These are phyloP conservation scores for Anastatus disparis DNA, from an alignment of 1,140 invertebrate species.

Conservation along the genomic window DNA sequence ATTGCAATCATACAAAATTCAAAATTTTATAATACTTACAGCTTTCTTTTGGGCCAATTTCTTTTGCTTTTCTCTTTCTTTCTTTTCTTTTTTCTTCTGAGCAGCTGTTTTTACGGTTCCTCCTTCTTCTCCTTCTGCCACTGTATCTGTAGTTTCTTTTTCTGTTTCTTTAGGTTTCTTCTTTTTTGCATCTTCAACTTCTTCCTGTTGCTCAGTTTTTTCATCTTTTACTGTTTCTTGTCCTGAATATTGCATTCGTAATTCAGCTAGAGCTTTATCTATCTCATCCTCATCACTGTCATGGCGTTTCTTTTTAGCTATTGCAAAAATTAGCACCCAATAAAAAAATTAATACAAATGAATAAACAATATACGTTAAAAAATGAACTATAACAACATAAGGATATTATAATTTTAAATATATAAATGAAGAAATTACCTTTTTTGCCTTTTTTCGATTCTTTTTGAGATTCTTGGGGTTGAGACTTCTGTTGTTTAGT, in stretches of 20 bases:
- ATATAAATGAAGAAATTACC: constrained; percentile 7
- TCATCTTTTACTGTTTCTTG: constrained; percentile 64
- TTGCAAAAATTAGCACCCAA: neutral
- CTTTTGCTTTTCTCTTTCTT: constrained; percentile 84
- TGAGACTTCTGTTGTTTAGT: constrained; percentile 64
- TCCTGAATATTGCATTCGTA: constrained; percentile 81
- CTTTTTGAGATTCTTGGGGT: constrained; percentile 67
- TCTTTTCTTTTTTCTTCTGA: constrained; percentile 89
- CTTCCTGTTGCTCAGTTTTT: constrained; percentile 56
- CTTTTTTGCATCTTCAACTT: constrained; percentile 65
- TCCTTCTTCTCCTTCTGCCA: constrained; percentile 61
- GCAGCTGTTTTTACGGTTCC: constrained; percentile 82
- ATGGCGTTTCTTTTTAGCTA: constrained; percentile 75
- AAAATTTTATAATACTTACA: constrained; percentile 45
- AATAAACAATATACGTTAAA: too few species aligned
- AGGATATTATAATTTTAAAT: neutral
- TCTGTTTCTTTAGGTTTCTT: constrained; percentile 59
- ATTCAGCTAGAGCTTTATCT: constrained; percentile 84
- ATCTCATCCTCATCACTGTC: constrained; percentile 88
- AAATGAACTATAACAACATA: too few species aligned
- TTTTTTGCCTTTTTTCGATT: constrained; percentile 60
- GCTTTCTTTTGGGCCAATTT: constrained; percentile 73
- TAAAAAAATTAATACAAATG: constrained; percentile 1
- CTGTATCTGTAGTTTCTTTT: constrained; percentile 52
- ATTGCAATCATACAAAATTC: neutral